Base-by-base conservation (phyloP, 2,797 vertebrate genomes). In the Melanotaenia maccullochi region DNA sequence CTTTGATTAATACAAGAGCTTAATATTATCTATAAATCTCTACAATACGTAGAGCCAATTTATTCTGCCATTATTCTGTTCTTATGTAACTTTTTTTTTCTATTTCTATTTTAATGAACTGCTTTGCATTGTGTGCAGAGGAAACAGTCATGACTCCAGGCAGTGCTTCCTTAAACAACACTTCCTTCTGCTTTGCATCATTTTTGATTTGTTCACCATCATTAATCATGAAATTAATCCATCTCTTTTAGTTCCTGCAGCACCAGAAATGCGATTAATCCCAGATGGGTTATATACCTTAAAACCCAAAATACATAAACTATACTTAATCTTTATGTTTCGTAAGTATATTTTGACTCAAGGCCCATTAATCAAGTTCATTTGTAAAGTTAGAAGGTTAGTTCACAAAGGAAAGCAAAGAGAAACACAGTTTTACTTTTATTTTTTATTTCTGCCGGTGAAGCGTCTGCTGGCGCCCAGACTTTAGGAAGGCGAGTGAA, bases 141-240 rank as follows among this genome's bases (percentile, higher is more conserved):
- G 61, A 77, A 71, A 36, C 16, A 4, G 28, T 11, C 32, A 54
- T n/a, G 32, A 11, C 30, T 55, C 55, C 70, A 25, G 24, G 1
- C 22, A 3, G 5, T 0, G 14, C 52, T 81, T 82, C 71, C 47
- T 70, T 32, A 61, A 82, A 78, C 70, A 65, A 24, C 18, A 0
- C 2, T 0, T 18, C 44, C 4, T 0, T 4, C 57, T 1, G 3
- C 60, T 81, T 81, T 79, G 70, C 42, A 20, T 52, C 22, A 68
- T 59, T 75, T 35, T 12, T 64, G 25, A 75, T 74, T 65, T 65
- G 35, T 55, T 3, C 59, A 24, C 36, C 0, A 9, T 52, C 57
- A 73, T 76, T 51, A 47, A 47, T 75, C 65, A 67, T 9, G 20
- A 9, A 18, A 55, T n/a, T 5, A 60, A 82, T 81, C 12, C 28